These are phyloP conservation scores for Megalops atlanticus DNA, from an alignment of 2,113 vertebrate species.

Conservation along the genomic window DNA sequence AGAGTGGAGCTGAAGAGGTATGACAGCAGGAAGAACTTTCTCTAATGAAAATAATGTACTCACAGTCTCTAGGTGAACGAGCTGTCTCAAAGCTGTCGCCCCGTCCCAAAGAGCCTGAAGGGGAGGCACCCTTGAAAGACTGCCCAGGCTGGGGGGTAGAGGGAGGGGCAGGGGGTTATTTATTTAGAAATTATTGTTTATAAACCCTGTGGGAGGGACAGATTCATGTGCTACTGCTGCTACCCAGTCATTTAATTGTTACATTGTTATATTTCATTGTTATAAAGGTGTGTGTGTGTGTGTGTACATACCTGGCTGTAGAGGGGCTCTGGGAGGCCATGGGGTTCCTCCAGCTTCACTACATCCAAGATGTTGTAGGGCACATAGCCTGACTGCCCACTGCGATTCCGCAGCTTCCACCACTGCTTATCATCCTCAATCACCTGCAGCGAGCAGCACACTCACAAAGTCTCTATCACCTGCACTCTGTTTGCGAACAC, in stretches of 20 bases:
- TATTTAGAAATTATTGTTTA: too few species aligned
- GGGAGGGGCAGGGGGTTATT: too few species aligned
- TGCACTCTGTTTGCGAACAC: background rate
- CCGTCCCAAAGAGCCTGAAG: background rate
- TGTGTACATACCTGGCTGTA: slow-evolving; percentile 56
- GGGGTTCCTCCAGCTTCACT: slow-evolving; percentile 73
- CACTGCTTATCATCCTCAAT: slow-evolving; percentile 90
- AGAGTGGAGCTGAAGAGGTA: background rate
- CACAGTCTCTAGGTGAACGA: background rate
- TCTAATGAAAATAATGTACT: background rate
- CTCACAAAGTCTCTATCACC: background rate
- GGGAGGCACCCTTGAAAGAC: background rate
- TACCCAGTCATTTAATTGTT: too few species aligned
- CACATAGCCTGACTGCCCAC: slow-evolving; percentile 87
- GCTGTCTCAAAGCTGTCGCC: background rate
- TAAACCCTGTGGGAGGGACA: too few species aligned
- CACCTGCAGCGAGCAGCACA: slow-evolving; percentile 69
- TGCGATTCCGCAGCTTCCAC: slow-evolving; percentile 91
- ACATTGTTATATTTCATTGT: too few species aligned
- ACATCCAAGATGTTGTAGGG: slow-evolving; percentile 87
- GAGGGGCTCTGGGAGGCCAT: slow-evolving; percentile 39
- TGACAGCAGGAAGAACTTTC: background rate
- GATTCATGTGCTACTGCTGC: too few species aligned
- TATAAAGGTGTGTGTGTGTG: background rate
- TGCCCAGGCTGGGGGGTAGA: background rate